Evolutionary conservation across 2,888 invertebrate species (phyloP).

Genomic region (Drosophila differens): DNA sequence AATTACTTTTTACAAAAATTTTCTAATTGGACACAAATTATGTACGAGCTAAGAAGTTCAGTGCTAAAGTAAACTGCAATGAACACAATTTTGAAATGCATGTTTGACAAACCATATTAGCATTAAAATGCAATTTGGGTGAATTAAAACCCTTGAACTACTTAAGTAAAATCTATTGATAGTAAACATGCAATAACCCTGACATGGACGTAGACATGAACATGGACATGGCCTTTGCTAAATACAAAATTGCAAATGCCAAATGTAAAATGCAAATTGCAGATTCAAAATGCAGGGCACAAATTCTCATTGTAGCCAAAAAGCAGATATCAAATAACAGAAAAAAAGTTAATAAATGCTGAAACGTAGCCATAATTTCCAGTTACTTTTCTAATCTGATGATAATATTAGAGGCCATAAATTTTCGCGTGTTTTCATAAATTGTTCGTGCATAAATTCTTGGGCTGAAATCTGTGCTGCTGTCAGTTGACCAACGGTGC

Average conservation of each 20-base stretch:
- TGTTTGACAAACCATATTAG: constrained; percentile 42
- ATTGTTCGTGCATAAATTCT: constrained; percentile 69
- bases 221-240: constrained; percentile 29
- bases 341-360: constrained; percentile 41
- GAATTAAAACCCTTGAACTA: constrained; percentile 56
- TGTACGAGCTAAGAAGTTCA: not conserved
- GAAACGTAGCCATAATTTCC: constrained; percentile 63
- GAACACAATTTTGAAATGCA: constrained; percentile 19
- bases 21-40: not conserved
- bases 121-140: constrained; percentile 63
- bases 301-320: constrained; percentile 7
- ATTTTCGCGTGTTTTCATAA: constrained; percentile 67
- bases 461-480: constrained; percentile 56
- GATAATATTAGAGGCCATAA: constrained; percentile 71
- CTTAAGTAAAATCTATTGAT: constrained; percentile 47
- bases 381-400: constrained; percentile 72
- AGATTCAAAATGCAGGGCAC: constrained; percentile 11
- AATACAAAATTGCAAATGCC: constrained; percentile 25
- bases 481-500: constrained; percentile 1
- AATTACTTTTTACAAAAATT: not conserved
- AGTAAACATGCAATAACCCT: constrained; percentile 58
- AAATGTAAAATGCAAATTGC: constrained; percentile 23
- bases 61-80: constrained; percentile 12
- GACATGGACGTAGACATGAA: constrained; percentile 4
- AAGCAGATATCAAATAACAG: constrained; percentile 13